phyloP scores from a whole-genome alignment of 1,140 invertebrate genomes.

The Maconellicoccus hirsutus region DNA sequence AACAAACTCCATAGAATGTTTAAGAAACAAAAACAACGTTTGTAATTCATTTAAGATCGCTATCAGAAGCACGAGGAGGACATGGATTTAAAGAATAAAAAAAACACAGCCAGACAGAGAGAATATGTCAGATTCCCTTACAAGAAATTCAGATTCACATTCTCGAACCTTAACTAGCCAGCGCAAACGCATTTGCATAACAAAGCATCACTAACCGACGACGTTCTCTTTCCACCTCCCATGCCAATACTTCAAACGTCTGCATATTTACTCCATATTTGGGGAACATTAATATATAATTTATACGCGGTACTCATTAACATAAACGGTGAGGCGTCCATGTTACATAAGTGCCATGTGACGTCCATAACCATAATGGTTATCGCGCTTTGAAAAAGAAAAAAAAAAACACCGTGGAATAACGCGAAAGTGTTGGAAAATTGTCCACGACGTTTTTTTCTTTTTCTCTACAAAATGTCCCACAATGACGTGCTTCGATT shows the following conservation, averaged over 20 bases:
- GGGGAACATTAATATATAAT: slow-evolving; percentile 22
- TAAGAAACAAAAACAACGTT: slow-evolving; percentile 12
- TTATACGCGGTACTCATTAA: slow-evolving; percentile 18
- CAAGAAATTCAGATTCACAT: slow-evolving; percentile 21
- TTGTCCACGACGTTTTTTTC: neutral
- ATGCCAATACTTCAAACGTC: slow-evolving; percentile 17
- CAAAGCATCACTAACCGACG: slow-evolving; percentile 19
- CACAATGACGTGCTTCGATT: neutral
- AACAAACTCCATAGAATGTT: neutral
- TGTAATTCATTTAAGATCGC: slow-evolving; percentile 20
- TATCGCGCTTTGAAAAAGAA: neutral
- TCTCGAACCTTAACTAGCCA: slow-evolving; percentile 22
- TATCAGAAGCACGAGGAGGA: slow-evolving; percentile 19
- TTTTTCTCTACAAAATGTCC: neutral
- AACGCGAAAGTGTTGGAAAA: neutral
- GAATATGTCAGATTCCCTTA: slow-evolving; percentile 20
- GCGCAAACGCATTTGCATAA: slow-evolving; percentile 21
- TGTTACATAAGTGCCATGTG: slow-evolving; percentile 11
- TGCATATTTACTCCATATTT: slow-evolving; percentile 22
- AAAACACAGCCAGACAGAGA: slow-evolving; percentile 5
- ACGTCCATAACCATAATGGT: slow-evolving; percentile 19
- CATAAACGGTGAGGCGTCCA: slow-evolving; percentile 20
- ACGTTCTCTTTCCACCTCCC: slow-evolving; percentile 11
- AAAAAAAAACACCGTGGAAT: neutral
- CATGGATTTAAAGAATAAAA: slow-evolving; percentile 7